Conservation (phyloP, 2,888 invertebrate species). For the Exephanes ischioxanthus region DNA sequence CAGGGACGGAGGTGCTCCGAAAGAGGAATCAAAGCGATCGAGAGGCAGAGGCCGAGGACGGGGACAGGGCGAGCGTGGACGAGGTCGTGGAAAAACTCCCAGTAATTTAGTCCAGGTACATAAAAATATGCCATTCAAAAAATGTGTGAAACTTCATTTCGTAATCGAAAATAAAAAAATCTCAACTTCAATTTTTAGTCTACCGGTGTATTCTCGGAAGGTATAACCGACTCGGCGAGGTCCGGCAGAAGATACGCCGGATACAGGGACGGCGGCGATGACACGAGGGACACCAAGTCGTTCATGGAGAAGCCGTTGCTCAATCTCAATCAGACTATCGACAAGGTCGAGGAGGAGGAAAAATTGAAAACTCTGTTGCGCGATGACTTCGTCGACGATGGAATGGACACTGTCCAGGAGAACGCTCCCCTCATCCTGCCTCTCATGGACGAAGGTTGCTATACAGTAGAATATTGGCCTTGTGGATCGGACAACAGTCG, state of each 20-base stretch:
- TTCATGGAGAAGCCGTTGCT: constrained; percentile 78
- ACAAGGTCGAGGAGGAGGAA: constrained; percentile 81
- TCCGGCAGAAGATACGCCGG: constrained; percentile 68
- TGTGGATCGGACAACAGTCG: background rate
- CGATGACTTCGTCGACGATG: constrained; percentile 83
- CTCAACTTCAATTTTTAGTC: constrained; percentile 73
- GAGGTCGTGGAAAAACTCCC: constrained; percentile 74
- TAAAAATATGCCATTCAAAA: background rate
- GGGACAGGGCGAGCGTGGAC: constrained; percentile 74
- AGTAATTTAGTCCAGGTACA: constrained; percentile 78
- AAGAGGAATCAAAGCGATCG: constrained; percentile 70
- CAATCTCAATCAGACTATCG: constrained; percentile 76
- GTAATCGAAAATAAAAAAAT: background rate
- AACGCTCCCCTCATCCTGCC: constrained; percentile 80
- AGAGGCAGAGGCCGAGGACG: constrained; percentile 72
- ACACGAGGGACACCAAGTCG: constrained; percentile 66
- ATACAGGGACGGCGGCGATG: constrained; percentile 61
- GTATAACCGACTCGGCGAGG: constrained; percentile 73
- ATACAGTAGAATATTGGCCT: constrained; percentile 7
- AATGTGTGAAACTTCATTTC: background rate
- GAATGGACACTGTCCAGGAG: constrained; percentile 71
- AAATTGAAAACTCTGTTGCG: constrained; percentile 80
- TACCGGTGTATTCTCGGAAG: constrained; percentile 82
- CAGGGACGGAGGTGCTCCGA: constrained; percentile 63
- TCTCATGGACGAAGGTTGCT: constrained; percentile 75